These are phyloP conservation scores for Prolemur simus DNA, from an alignment of 2,113 vertebrate genomes.

Conservation along the genomic window DNA sequence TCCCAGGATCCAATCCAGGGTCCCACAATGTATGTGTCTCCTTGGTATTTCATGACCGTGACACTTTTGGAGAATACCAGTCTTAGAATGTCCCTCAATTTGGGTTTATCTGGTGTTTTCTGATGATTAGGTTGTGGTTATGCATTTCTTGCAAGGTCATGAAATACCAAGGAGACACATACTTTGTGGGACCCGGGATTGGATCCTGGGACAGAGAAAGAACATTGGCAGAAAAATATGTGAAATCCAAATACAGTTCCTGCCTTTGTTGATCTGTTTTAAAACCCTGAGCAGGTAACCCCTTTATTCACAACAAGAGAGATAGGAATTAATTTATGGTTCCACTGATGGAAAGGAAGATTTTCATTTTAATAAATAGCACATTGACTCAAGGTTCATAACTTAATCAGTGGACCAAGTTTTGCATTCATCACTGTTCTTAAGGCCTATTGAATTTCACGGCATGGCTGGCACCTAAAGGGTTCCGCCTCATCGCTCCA, in stretches of 20 bases:
- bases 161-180: too few relatives aligned
- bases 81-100: background rate
- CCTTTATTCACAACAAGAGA: background rate
- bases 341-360: background rate
- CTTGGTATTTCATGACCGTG: background rate
- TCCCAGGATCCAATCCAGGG: background rate
- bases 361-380: slow-evolving; percentile 1
- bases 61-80: background rate
- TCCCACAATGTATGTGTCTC: background rate
- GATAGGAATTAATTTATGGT: background rate
- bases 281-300: background rate
- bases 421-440: background rate
- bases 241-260: too few relatives aligned
- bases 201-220: too few relatives aligned
- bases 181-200: too few relatives aligned
- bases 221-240: too few relatives aligned
- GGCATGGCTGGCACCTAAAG: background rate
- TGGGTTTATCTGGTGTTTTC: background rate
- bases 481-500: background rate
- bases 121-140: background rate
- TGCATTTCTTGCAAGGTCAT: background rate
- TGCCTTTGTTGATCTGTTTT: background rate
- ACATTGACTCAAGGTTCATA: background rate
- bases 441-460: background rate
- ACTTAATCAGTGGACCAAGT: background rate